phyloP scores from a whole-genome alignment of 1,140 invertebrate species.

The Panulirus ornatus region DNA sequence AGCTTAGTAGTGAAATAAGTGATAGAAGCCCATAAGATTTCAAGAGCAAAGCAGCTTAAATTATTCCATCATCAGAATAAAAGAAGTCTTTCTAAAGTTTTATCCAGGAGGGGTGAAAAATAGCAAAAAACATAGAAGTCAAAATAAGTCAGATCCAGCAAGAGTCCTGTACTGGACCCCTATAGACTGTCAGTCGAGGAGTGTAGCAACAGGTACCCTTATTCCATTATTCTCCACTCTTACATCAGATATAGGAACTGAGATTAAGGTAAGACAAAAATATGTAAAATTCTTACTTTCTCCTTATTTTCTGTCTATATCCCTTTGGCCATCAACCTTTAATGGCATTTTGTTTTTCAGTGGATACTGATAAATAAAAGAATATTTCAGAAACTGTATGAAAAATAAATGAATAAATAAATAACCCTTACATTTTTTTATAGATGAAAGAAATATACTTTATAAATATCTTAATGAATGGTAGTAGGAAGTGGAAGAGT shows the following conservation, averaged over 20 bases:
- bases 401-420: too few relatives aligned
- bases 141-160: not conserved
- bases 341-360: too few relatives aligned
- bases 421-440: too few relatives aligned
- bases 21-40: not conserved
- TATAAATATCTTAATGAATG: too few relatives aligned
- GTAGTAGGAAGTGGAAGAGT: not conserved
- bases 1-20: not conserved
- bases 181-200: not conserved
- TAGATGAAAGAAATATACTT: too few relatives aligned
- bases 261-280: too few relatives aligned
- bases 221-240: not conserved
- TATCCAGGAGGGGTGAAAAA: not conserved
- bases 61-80: not conserved
- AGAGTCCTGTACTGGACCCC: constrained; percentile 20
- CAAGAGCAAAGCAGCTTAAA: not conserved
- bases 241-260: too few relatives aligned
- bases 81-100: not conserved
- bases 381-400: too few relatives aligned
- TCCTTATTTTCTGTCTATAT: too few relatives aligned
- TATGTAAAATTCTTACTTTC: too few relatives aligned
- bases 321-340: too few relatives aligned
- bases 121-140: not conserved
- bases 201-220: constrained; percentile 9
- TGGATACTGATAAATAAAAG: too few relatives aligned